Percentiles rank a stretch among this genome's conserved stretches.
Conservation (phyloP, 2,113 vertebrate species). For the Agapornis roseicollis region DNA sequence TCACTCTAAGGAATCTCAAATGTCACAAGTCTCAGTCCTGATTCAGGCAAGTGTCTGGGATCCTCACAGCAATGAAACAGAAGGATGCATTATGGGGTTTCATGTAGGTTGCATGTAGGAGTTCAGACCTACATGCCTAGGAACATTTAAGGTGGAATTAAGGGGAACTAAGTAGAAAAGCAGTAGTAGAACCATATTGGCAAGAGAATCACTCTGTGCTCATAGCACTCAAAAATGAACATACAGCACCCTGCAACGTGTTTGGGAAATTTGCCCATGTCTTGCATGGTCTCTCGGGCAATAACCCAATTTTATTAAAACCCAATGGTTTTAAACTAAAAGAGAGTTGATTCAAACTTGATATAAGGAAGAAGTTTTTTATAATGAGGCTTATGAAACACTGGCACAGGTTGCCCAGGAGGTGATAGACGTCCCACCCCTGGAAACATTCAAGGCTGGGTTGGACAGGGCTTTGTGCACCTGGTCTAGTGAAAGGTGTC, state of each 20-base stretch:
- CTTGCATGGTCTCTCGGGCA: neutral
- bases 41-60: neutral
- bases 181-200: neutral
- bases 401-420: neutral
- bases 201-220: neutral
- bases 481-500: neutral
- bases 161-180: neutral
- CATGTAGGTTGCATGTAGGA: neutral
- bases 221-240: neutral
- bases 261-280: neutral
- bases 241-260: neutral
- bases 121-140: neutral
- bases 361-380: neutral
- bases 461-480: neutral
- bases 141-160: neutral
- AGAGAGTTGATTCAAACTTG: neutral
- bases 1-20: neutral
- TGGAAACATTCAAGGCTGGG: neutral
- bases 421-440: neutral
- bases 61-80: fast-evolving
- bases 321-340: neutral
- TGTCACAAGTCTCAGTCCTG: neutral
- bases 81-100: neutral
- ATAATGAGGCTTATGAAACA: neutral
- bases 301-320: neutral